Evolutionary conservation across 2,113 vertebrate genomes (phyloP), one percentile per base, ranked within the genome.

Genomic region (Parotia lawesii): DNA sequence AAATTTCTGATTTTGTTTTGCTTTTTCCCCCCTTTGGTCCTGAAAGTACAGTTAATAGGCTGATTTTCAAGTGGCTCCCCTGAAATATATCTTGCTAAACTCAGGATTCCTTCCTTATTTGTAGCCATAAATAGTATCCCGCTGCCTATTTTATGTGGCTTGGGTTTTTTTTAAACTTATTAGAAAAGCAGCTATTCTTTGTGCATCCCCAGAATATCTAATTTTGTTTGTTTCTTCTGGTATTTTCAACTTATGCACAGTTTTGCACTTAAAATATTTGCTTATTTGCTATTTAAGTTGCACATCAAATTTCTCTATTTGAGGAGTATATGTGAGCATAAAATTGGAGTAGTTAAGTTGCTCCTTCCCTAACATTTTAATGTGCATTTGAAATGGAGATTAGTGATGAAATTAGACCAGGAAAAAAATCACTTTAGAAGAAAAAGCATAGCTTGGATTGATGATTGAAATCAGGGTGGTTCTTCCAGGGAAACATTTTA

Each of bases 311-410:
- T 77, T 58, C 45, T 80, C 75, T 90, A 11, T 87, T 80, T 85
- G 53, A 73, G 74, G 85, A 87, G 51, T 56, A 47, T 77, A 56
- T 86, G 35, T 27, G 69, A 95, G 82, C 51, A 37, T 85, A 86
- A 94, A 91, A 77, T 89, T 64, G 42, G 64, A 66, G 54, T 27
- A 38, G 83, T 66, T 58, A 44, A 78, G 62, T 61, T 85, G 16
- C 21, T 85, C 37, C 71, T 93, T 91, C 64, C 48, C 47, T 51
- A 28, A 21, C 60, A 51, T 87, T 82, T 79, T 50, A n/a, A 23
- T 74, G 57, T 85, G 72, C 75, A 76, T 87, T 87, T 83, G 78
- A 91, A 93, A 83, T 85, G 67, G 62, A 94, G 77, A 95, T 89
- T 18, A 79, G 58, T 42, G 77, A 54, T 85, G 48, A 87, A 69